phyloP scores from a whole-genome alignment of 1,140 invertebrate species.

The Thrips palmi region DNA sequence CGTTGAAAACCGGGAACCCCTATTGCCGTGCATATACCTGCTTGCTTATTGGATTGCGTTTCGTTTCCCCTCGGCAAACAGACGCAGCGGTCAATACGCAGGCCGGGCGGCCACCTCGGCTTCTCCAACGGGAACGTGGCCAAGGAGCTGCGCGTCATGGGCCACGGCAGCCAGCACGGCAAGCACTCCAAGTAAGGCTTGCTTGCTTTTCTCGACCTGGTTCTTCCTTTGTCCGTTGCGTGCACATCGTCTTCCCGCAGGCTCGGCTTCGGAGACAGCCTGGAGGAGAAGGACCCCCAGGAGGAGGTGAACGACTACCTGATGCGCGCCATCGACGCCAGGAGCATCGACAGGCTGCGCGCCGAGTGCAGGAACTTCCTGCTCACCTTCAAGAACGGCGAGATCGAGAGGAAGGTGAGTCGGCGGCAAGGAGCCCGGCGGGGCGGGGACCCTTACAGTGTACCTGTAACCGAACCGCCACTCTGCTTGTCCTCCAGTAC shows the following conservation, averaged over 20 bases:
- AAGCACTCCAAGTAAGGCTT: conserved; percentile 47
- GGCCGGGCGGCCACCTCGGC: too few species aligned
- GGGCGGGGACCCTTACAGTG: background rate
- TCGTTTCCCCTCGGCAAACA: too few species aligned
- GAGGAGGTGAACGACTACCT: conserved; percentile 91
- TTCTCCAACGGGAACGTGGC: conserved; percentile 70
- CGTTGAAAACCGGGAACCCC: too few species aligned
- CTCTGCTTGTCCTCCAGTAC: conserved; percentile 37
- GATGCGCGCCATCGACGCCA: conserved; percentile 79
- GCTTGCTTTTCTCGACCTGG: conserved; percentile 5
- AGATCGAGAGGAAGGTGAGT: conserved; percentile 60
- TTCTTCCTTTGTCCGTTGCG: too few species aligned
- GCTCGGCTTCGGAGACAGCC: conserved; percentile 39
- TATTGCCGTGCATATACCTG: too few species aligned
- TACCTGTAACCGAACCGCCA: background rate
- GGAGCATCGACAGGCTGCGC: conserved; percentile 75
- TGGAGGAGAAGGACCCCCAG: conserved; percentile 53
- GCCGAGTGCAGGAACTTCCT: conserved; percentile 63
- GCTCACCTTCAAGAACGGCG: conserved; percentile 56
- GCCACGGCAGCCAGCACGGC: conserved; percentile 48
- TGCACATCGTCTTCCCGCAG: too few species aligned
- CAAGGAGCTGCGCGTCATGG: conserved; percentile 76
- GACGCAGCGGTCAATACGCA: too few species aligned
- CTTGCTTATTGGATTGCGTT: too few species aligned
- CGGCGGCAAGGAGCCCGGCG: conserved; percentile 1